Conservation (phyloP, 2,797 vertebrate genomes). For the Squalus acanthias region DNA sequence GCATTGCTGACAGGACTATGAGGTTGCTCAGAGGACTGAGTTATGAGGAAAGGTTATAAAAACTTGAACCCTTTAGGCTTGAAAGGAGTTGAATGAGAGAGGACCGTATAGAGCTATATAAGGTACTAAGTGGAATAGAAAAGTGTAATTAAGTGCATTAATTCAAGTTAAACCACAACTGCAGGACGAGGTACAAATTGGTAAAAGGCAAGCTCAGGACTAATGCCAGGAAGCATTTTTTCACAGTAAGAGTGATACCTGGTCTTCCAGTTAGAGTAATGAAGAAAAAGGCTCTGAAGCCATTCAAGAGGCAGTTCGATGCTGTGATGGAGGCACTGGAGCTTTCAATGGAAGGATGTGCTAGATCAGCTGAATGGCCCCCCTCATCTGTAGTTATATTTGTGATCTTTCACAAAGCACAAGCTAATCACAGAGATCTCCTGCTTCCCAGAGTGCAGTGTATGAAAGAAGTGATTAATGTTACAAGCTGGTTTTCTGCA, state of each 20-base stretch:
- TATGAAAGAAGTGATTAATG: background rate
- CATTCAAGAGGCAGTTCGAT: background rate
- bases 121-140: background rate
- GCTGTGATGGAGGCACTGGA: background rate
- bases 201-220: background rate
- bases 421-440: background rate
- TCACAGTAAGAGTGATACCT: background rate
- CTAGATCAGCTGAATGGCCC: background rate
- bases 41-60: background rate
- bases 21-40: background rate
- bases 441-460: background rate
- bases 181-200: background rate
- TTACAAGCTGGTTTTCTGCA: background rate
- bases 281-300: background rate
- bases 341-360: background rate
- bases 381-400: background rate
- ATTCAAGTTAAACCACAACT: background rate
- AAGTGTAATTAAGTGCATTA: background rate
- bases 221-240: background rate
- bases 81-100: background rate
- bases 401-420: background rate
- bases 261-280: background rate
- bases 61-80: background rate
- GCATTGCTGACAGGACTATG: background rate
- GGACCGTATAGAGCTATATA: background rate